Evolutionary conservation across 1,140 invertebrate species (phyloP).

Genomic region (Brachystomella parvula): DNA sequence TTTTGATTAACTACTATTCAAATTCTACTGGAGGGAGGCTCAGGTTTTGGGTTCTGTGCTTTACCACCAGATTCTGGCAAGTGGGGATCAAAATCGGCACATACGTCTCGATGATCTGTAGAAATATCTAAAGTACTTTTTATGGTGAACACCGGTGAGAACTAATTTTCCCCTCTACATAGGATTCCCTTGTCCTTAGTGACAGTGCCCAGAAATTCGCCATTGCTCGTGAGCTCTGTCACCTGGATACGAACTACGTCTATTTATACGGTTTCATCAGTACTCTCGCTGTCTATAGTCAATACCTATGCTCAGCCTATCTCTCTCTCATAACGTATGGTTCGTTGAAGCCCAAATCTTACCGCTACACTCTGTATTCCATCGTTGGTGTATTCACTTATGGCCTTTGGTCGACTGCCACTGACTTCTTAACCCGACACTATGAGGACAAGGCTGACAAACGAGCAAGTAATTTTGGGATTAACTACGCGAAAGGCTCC

Average conservation of each 20-base stretch:
- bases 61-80: no score
- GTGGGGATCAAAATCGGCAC: no score
- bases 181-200: constrained; percentile 57
- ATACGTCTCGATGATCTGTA: no score
- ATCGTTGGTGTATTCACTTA: constrained; percentile 51
- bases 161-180: no score
- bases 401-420: constrained; percentile 54
- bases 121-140: no score
- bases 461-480: constrained; percentile 50
- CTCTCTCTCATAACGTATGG: constrained; percentile 51
- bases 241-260: constrained; percentile 50
- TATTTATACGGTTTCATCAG: constrained; percentile 49
- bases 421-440: constrained; percentile 53
- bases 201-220: constrained; percentile 68
- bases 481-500: constrained; percentile 59
- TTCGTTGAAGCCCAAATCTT: constrained; percentile 45
- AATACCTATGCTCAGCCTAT: constrained; percentile 46
- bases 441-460: constrained; percentile 57
- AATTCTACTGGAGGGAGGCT: no score
- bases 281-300: constrained; percentile 42
- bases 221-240: constrained; percentile 61
- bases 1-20: no score
- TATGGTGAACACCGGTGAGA: no score
- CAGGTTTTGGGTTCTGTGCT: no score
- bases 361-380: constrained; percentile 51